Evolutionary conservation across 2,888 invertebrate genomes (phyloP).

Genomic region (Latrodectus elegans): DNA sequence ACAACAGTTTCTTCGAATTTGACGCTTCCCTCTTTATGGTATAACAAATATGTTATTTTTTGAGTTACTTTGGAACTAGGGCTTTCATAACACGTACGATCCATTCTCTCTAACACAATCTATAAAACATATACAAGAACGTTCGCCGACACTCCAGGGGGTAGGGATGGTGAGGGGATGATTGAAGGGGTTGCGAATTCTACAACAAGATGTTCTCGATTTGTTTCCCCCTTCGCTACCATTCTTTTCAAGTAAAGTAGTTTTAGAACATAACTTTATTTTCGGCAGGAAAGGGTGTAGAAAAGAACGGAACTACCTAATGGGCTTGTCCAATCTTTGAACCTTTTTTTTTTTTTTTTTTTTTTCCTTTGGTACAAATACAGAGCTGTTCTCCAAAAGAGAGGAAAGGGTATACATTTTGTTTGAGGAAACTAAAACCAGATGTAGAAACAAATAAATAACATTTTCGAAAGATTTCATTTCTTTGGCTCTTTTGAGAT

Average conservation of each 20-base stretch:
- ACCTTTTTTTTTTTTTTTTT: conserved; percentile 42
- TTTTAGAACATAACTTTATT: conserved; percentile 59
- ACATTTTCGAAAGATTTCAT: not conserved
- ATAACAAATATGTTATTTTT: conserved; percentile 40
- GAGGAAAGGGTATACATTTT: not conserved
- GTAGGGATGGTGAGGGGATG: not conserved
- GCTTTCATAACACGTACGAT: conserved; percentile 52
- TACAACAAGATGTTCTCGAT: conserved; percentile 24
- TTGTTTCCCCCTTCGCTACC: conserved; percentile 25
- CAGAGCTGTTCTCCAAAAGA: conserved; percentile 26
- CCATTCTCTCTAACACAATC: conserved; percentile 52
- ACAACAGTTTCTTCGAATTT: not conserved
- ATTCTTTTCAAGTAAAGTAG: conserved; percentile 39
- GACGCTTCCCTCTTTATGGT: not conserved
- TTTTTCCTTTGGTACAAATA: conserved; percentile 26
- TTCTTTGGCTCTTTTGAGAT: not conserved
- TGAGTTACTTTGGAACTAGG: conserved; percentile 12
- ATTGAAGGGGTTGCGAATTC: not conserved
- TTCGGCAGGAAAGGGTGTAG: not conserved
- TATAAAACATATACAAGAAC: conserved; percentile 48
- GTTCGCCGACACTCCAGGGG: not conserved
- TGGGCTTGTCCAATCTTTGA: conserved; percentile 52
- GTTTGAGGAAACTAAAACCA: not conserved
- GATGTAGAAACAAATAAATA: not conserved
- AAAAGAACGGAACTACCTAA: conserved; percentile 19